Percentiles rank a stretch among this genome's conserved stretches.
These are phyloP conservation scores for Pitangus sulphuratus DNA, from an alignment of 2,797 vertebrate genomes.

Conservation along the genomic window DNA sequence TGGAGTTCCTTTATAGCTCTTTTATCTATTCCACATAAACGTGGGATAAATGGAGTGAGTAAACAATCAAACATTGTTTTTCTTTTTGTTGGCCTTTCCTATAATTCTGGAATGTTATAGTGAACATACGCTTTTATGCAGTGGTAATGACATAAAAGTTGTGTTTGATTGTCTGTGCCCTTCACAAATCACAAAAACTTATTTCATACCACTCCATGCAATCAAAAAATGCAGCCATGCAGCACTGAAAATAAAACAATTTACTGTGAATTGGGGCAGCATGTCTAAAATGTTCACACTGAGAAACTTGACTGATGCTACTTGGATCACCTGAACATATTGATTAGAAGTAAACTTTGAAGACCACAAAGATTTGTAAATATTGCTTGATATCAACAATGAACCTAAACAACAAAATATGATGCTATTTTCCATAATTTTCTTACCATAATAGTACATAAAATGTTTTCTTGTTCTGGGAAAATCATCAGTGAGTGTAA, in stretches of 20 bases:
- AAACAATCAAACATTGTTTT: conserved; percentile 23
- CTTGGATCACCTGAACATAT: neutral
- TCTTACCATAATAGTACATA: neutral
- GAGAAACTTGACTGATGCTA: neutral
- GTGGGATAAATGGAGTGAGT: conserved; percentile 28
- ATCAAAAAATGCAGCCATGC: conserved; percentile 22
- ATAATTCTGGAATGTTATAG: neutral
- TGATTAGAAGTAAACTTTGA: neutral
- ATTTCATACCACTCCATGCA: conserved; percentile 2
- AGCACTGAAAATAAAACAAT: conserved; percentile 30
- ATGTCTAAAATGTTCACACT: neutral
- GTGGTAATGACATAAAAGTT: conserved; percentile 13
- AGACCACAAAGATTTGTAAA: neutral
- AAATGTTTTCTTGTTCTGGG: neutral
- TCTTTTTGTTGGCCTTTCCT: neutral
- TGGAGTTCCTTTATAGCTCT: neutral
- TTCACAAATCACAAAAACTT: conserved; percentile 57
- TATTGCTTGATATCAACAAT: neutral
- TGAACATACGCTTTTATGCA: neutral
- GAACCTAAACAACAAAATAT: neutral
- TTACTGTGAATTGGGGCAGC: neutral
- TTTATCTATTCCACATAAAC: conserved; percentile 23
- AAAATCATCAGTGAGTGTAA: neutral
- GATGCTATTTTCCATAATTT: neutral
- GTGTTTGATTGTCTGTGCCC: conserved; percentile 37